Percentiles rank a stretch among this genome's conserved stretches.
Conservation (phyloP, 2,888 invertebrate genomes). For the Baronia brevicornis region DNA sequence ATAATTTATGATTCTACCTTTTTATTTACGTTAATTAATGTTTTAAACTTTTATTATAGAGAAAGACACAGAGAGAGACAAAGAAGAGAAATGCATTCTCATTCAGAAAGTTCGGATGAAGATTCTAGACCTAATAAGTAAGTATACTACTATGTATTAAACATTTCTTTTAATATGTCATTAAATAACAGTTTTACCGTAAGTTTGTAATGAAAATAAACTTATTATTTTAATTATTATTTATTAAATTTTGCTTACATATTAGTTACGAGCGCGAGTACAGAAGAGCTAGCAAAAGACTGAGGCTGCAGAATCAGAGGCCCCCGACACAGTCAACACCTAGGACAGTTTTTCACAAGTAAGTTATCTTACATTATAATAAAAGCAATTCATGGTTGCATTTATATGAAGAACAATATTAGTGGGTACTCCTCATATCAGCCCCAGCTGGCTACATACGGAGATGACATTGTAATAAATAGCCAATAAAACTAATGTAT, state of each 20-base stretch:
- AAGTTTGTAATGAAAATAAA: neutral
- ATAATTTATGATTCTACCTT: neutral
- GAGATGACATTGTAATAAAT: no score
- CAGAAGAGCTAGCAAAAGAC: constrained; percentile 73
- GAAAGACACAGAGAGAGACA: constrained; percentile 69
- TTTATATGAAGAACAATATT: no score
- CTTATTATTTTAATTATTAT: neutral
- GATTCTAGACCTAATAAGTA: constrained; percentile 77
- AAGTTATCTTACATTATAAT: constrained; percentile 23
- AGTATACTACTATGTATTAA: constrained; percentile 27
- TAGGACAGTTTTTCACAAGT: constrained; percentile 82
- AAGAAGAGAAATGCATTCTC: constrained; percentile 63
- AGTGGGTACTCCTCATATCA: no score
- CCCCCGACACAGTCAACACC: constrained; percentile 66
- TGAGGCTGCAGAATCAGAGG: constrained; percentile 70
- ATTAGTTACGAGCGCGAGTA: constrained; percentile 72
- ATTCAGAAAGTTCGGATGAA: constrained; percentile 80
- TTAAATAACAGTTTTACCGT: neutral
- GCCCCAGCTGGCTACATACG: no score
- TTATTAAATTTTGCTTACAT: constrained; percentile 23
- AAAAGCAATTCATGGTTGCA: neutral
- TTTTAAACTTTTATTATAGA: constrained; percentile 33
- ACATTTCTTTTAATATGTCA: constrained; percentile 6
- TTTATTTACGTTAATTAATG: constrained; percentile 1
- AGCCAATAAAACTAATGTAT: no score